Base-by-base conservation (phyloP, 2,113 vertebrate species). In the Eclectus roratus region DNA sequence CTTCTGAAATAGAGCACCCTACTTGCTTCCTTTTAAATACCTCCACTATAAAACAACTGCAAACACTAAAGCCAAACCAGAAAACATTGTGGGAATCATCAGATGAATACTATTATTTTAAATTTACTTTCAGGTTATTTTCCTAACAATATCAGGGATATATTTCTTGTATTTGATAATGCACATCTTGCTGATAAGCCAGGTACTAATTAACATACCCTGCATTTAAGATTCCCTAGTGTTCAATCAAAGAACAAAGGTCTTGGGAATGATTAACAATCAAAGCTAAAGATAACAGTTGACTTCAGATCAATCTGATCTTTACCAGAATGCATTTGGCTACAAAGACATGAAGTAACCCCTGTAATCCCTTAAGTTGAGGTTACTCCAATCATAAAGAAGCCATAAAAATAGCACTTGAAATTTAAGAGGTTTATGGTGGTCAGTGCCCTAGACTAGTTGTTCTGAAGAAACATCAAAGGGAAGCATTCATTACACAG, bases 341-440 rank as follows among this genome's bases (percentile, higher is more conserved):
- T 79, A 92, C 64, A 90, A 94, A 97, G 96, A 94, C 97, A 96
- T 95, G 94, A 96, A 94, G 94, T 95, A 74, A 96, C 87, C 94
- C 69, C 90, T 80, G 76, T 78, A 83, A 97, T 91, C 97, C 94
- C 88, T 91, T 85, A 95, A 95, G 78, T 91, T 91, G 91, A 96
- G 88, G 78, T 85, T 96, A 93, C 91, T 93, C 66, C 79, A 78
- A 86, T 94, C 80, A 78, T 84, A 93, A 81, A 90, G 91, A 91
- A 43, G 66, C 68, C 46, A 68, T 89, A 95, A 96, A 96, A 96
- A 95, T 86, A 94, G 92, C 82, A 64, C 80, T 94, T 52, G 44
- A 94, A 89, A 88, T 92, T 84, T 91, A 95, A 95, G 85, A 96
- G 68, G 71, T 96, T 94, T 95, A 95, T 5, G 16, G 85, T 74